These are phyloP conservation scores for Callionymus lyra DNA, from an alignment of 2,113 vertebrate genomes.

Conservation along the genomic window DNA sequence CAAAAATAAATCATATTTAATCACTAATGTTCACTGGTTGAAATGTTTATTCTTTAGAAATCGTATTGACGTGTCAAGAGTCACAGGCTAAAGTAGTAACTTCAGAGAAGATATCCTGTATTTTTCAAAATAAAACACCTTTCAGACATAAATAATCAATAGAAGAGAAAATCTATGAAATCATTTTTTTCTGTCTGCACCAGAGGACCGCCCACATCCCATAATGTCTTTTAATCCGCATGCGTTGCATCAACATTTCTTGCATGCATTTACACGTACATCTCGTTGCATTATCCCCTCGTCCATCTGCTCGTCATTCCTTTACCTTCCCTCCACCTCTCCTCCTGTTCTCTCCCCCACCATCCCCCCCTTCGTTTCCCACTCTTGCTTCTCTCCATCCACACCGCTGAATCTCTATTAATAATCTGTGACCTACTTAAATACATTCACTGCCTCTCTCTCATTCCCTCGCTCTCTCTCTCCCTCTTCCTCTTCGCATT, in stretches of 20 bases:
- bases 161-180: no score
- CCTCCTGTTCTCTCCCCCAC: slow-evolving; percentile 21
- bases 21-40: no score
- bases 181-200: no score
- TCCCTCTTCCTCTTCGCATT: slow-evolving; percentile 43
- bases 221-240: slow-evolving; percentile 27
- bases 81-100: no score
- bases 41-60: no score
- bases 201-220: no score
- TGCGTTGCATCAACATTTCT: slow-evolving; percentile 37
- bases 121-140: no score
- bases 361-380: slow-evolving; percentile 27
- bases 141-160: no score
- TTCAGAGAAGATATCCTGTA: no score
- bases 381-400: slow-evolving; percentile 59
- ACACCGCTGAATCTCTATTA: slow-evolving; percentile 72
- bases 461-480: slow-evolving; percentile 40
- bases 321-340: slow-evolving; percentile 35
- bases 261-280: slow-evolving; percentile 29
- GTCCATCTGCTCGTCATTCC: slow-evolving; percentile 52
- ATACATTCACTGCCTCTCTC: slow-evolving; percentile 65
- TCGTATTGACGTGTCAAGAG: no score
- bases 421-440: slow-evolving; percentile 79
- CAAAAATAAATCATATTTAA: no score
- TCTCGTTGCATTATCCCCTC: slow-evolving; percentile 44